Evolutionary conservation across 2,113 vertebrate genomes (phyloP).

Genomic region (Sisor rabdophorus): DNA sequence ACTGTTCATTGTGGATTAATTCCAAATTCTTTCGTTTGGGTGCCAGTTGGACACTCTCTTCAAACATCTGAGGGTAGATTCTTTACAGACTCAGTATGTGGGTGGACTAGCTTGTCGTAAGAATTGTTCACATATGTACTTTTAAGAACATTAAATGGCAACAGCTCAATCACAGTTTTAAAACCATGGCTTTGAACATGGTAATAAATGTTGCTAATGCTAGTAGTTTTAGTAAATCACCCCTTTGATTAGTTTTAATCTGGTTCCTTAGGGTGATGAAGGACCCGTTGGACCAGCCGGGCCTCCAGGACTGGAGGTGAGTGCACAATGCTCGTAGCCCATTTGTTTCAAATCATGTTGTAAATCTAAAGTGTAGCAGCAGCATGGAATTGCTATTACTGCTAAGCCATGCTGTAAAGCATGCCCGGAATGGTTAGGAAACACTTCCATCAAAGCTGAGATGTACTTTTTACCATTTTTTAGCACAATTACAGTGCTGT

Average conservation of each 20-base stretch:
- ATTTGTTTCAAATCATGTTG: slow-evolving; percentile 16
- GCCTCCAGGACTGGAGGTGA: slow-evolving; percentile 82
- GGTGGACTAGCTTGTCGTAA: not conserved
- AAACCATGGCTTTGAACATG: not conserved
- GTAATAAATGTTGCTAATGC: not conserved
- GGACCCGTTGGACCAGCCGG: slow-evolving; percentile 82
- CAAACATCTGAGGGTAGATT: slow-evolving; percentile 7
- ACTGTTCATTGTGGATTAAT: slow-evolving; percentile 6
- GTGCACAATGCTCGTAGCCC: slow-evolving; percentile 49
- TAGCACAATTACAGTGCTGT: not conserved
- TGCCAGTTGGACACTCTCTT: not conserved
- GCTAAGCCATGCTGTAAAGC: not conserved
- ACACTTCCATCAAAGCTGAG: not conserved
- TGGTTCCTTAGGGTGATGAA: slow-evolving; percentile 79
- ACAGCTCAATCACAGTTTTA: not conserved
- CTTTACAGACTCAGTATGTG: not conserved
- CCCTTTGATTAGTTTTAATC: slow-evolving; percentile 15
- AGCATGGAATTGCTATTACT: slow-evolving; percentile 22
- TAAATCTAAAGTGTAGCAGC: slow-evolving; percentile 15
- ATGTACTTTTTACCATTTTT: not conserved
- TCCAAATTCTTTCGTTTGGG: slow-evolving; percentile 3
- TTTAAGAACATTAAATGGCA: not conserved
- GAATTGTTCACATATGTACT: not conserved
- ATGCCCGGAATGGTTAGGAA: not conserved
- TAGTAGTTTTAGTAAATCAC: not conserved